Conservation (phyloP, 37 sponge, comb jelly and placozoan species). For the Oopsacas minuta region DNA sequence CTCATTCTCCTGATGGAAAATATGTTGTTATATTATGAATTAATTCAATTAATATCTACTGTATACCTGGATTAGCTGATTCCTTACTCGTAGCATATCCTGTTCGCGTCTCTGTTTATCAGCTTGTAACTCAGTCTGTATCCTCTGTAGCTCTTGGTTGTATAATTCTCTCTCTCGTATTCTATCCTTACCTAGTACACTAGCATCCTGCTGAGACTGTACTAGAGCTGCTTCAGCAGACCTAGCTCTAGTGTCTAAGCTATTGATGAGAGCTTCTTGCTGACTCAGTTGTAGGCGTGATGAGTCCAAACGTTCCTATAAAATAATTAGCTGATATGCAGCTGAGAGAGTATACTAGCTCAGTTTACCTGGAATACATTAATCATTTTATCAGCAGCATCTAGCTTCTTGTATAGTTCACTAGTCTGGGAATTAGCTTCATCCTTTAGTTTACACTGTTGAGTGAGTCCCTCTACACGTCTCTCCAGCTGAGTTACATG, state of each 20-base stretch:
- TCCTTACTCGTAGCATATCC: neutral
- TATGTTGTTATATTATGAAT: neutral
- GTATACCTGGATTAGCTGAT: neutral
- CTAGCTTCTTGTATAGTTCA: constrained; percentile 3
- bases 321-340: neutral
- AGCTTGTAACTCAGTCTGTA: neutral
- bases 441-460: constrained; percentile 4
- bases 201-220: neutral
- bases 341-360: neutral
- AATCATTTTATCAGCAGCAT: neutral
- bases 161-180: neutral
- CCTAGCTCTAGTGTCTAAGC: neutral
- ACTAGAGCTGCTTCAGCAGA: neutral
- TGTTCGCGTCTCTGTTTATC: constrained; percentile 7
- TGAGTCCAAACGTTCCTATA: neutral
- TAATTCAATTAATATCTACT: too few species aligned
- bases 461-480: neutral
- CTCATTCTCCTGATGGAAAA: neutral
- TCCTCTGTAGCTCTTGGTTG: neutral
- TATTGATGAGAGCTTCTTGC: constrained; percentile 12
- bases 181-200: neutral
- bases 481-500: constrained; percentile 9
- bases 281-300: neutral
- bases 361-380: neutral
- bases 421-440: neutral